Base-by-base conservation (phyloP, 2,888 invertebrate genomes). In the Tortrix viridana region DNA sequence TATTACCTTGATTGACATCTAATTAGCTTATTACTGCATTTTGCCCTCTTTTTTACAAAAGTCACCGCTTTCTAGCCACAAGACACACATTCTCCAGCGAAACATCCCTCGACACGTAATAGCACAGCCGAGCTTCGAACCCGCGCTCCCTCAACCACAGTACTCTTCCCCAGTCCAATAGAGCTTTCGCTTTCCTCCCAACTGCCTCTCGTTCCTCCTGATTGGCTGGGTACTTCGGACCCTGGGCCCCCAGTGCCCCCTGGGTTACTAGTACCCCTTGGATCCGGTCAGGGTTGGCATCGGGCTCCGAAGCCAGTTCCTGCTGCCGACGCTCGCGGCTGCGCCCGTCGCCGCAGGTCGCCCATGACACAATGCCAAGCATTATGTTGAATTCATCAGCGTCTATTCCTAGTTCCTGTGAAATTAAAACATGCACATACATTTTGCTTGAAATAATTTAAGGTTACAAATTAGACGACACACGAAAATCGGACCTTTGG, bases 331-430 rank as follows among this genome's bases (percentile, higher is more conserved):
- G 75, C 68, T 93, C 92, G 37, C 94, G 93, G 72, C 94, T 94
- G 67, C 93, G 90, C 0, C 95, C 95, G 76, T 86, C 84, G 5
- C 97, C 96, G 86, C 97, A 97, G 1, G 97, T 97, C 0, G 97
- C 97, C 98, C 98, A 98, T 77, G 97, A 96, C 6, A 96, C 96
- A 75, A 98, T 93, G 68, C 96, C 95, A 63, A 95, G 94, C 77
- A 98, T 94, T 23, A 96, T 92, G 69, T 94, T 93, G 81, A 98
- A 95, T 59, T 97, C 95, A 1, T 93, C 89, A 0, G 85, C 85
- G 0, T 80, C 85, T 37, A 97, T 89, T 3, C 93, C 93, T 65
- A 94, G 82, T 48, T 91, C 86, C 94, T 94, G 77, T 12, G 3
- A 44, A n/a, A 19, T n/a, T 12, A 38, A 38, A 32, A 12, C 12